These are phyloP conservation scores for Mythimna lalbum DNA, from an alignment of 2,888 invertebrate genomes.

Conservation along the genomic window DNA sequence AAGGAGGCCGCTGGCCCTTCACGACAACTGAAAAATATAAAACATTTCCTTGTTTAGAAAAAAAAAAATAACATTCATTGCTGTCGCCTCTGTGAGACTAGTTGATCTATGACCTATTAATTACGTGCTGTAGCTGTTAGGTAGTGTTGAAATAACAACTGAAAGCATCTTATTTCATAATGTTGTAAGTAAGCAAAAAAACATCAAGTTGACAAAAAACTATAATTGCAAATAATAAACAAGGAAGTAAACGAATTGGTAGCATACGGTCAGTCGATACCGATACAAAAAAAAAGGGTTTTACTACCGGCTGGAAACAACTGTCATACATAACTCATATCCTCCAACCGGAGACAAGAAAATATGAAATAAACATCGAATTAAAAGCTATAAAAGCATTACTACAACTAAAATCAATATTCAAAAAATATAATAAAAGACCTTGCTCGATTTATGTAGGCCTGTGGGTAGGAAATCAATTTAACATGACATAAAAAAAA, in stretches of 20 bases:
- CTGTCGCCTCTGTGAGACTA: conserved; percentile 41
- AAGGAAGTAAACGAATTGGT: neutral
- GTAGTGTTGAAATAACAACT: neutral
- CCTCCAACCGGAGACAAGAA: neutral
- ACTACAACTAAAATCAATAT: conserved; percentile 16
- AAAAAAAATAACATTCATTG: neutral
- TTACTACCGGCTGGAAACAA: conserved; percentile 4
- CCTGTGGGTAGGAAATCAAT: conserved; percentile 42
- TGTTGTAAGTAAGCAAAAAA: neutral
- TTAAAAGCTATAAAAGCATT: neutral
- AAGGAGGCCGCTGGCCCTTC: conserved; percentile 63
- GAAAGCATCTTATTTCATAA: conserved; percentile 4
- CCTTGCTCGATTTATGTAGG: conserved; percentile 31
- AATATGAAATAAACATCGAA: conserved; percentile 1
- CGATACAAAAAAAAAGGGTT: neutral
- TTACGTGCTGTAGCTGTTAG: neutral
- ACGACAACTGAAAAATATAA: conserved; percentile 57
- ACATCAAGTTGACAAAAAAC: neutral
- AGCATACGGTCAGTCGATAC: neutral
- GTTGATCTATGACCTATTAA: conserved; percentile 15
- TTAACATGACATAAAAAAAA: conserved; percentile 19
- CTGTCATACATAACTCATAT: neutral
- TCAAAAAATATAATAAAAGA: conserved; percentile 18
- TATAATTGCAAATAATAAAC: too few species aligned
- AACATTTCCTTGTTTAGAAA: conserved; percentile 9